These are phyloP conservation scores for Xiphophorus birchmanni DNA, from an alignment of 2,797 vertebrate genomes.

Conservation along the genomic window DNA sequence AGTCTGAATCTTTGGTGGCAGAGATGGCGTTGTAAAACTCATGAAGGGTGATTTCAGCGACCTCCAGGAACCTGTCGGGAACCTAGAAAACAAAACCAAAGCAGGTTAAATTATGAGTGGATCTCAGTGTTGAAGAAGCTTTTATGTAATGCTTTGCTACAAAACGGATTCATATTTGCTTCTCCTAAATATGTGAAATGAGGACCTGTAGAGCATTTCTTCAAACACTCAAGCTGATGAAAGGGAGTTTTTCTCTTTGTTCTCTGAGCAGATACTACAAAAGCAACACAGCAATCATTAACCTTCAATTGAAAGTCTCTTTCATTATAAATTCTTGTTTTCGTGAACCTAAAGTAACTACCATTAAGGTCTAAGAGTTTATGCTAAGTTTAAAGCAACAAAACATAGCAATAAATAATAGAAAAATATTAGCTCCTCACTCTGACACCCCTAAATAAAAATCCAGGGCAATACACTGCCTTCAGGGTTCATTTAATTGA, in stretches of 20 bases:
- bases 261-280: conserved; percentile 67
- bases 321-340: conserved; percentile 70
- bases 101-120: background rate
- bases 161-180: conserved; percentile 29
- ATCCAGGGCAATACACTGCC: background rate
- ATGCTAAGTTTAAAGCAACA: conserved; percentile 19
- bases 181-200: conserved; percentile 46
- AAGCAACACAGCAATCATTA: conserved; percentile 69
- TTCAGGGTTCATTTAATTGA: background rate
- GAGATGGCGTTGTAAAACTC: conserved; percentile 93
- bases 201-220: conserved; percentile 56
- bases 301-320: conserved; percentile 54
- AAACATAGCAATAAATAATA: background rate
- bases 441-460: background rate
- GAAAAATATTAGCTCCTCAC: background rate
- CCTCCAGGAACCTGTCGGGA: conserved; percentile 92
- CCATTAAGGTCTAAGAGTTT: conserved; percentile 33
- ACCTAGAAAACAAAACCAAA: conserved; percentile 79
- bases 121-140: background rate
- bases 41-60: conserved; percentile 90
- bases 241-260: conserved; percentile 69
- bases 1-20: conserved; percentile 89
- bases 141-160: background rate
- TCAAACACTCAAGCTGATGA: conserved; percentile 72
- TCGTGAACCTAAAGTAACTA: conserved; percentile 49